Percentiles rank a stretch among this genome's conserved stretches.
phyloP scores from a whole-genome alignment of 1,140 invertebrate genomes.

The Manduca sexta region DNA sequence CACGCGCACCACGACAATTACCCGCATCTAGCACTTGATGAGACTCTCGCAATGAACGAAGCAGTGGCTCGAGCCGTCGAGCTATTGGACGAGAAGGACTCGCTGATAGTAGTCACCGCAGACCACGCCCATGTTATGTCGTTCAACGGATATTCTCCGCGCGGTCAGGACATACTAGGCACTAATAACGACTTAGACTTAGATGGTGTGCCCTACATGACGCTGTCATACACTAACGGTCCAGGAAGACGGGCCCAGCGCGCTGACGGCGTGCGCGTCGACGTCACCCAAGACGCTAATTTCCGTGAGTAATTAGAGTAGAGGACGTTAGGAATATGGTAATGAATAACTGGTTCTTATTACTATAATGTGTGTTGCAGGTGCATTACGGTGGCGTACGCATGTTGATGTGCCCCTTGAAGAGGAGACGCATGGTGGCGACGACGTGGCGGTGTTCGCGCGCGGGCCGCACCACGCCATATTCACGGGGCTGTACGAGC shows the following conservation, averaged over 20 bases:
- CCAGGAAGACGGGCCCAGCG: slow-evolving; percentile 73
- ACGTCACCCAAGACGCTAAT: slow-evolving; percentile 39
- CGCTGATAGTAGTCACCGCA: slow-evolving; percentile 80
- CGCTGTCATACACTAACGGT: slow-evolving; percentile 84
- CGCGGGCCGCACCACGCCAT: slow-evolving; percentile 75
- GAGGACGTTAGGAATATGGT: background rate
- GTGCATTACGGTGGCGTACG: slow-evolving; percentile 42
- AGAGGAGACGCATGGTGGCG: slow-evolving; percentile 76
- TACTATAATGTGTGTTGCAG: slow-evolving; percentile 9
- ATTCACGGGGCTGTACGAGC: slow-evolving; percentile 76
- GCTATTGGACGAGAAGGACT: slow-evolving; percentile 74
- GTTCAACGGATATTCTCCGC: slow-evolving; percentile 77
- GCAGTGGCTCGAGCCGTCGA: slow-evolving; percentile 73
- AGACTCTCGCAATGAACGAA: slow-evolving; percentile 76
- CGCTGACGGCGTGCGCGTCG: slow-evolving; percentile 47
- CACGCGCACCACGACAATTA: slow-evolving; percentile 84
- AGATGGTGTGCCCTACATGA: slow-evolving; percentile 78
- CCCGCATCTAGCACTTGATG: slow-evolving; percentile 78
- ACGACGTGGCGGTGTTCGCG: slow-evolving; percentile 79
- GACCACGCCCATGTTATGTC: slow-evolving; percentile 82
- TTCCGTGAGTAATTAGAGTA: slow-evolving; percentile 50
- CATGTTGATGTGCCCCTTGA: slow-evolving; percentile 48
- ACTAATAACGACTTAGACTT: slow-evolving; percentile 60
- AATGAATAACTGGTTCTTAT: background rate
- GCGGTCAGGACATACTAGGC: slow-evolving; percentile 73